Base-by-base conservation (phyloP, 2,113 vertebrate species). In the Ploceus nigricollis region DNA sequence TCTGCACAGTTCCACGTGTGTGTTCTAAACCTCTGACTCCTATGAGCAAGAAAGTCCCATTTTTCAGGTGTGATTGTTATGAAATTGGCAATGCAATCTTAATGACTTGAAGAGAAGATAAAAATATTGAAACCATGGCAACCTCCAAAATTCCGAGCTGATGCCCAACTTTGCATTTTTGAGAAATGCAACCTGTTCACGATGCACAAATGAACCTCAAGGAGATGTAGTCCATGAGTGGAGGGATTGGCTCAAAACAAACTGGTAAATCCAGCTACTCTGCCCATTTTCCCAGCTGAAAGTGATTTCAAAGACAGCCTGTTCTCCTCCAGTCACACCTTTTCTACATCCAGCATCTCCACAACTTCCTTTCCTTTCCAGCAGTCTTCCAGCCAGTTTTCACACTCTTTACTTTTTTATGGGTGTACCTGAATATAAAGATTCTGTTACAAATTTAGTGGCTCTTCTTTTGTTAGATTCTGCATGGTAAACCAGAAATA, bases 121-220 rank as follows among this genome's bases (percentile, higher is more conserved):
- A 93, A 87, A 94, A 93, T 84, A 78, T 35, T 82, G 92, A 90
- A 97, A 96, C 95, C 87, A 96, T 89, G 58, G 91, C 90, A 97
- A 96, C 94, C 30, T 95, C 76, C 87, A 90, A 82, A 95, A 84
- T 89, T 83, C 60, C 51, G 61, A 94, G 33, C 76, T 42, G 76
- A 71, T 81, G 40, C 79, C 92, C 72, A 95, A 9, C 65, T 93
- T 88, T 80, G 31, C 56, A 94, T 66, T 92, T 88, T 76, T 90
- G 60, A 83, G 79, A 70, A 93, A 63, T 22, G 28, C 75, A 88
- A 58, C 90, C 63, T 86, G 82, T n/a, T 91, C 53, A 20, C 5
- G 4, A 8, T 15, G 57, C 44, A 87, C 47, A 56, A 72, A 60
- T 0, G 6, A 94, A 81, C 44, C 58, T 71, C 16, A 12, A 44